Evolutionary conservation across 2,113 vertebrate species (phyloP), one percentile per base, ranked within the genome.

Genomic region (Cyanistes caeruleus): DNA sequence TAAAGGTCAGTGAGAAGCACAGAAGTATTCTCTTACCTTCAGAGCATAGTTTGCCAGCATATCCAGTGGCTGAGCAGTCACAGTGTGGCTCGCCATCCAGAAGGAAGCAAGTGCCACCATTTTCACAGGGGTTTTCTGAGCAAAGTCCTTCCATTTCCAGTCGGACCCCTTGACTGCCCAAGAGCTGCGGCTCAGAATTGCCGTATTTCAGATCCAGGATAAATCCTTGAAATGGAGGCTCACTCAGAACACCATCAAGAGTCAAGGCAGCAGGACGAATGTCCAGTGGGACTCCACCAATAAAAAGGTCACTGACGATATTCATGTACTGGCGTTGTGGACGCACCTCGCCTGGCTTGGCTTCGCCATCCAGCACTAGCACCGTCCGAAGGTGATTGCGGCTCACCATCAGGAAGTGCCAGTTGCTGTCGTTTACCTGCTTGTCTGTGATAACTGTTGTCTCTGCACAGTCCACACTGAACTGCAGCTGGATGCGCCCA

Each of bases 401-500:
- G 98, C 99, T 99, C 92, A 99, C 88, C 97, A 98, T 98, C 27
- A 99, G 98, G 63, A 99, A 99, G 96, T 99, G 99, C 99, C 99
- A 99, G 97, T 97, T 98, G 97, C 99, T 99, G 94, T 99, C 99
- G 0, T 99, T 98, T 79, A 99, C 99, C 97, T 95, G 98, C 79
- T 98, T 99, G 70, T 98, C 97, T 6, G 99, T 98, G 84, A 97
- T 70, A 78, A 99, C 97, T 3, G 98, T 96, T 15, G 98, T 99
- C 97, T 99, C 99, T 0, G 99, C 99, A 28, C 99, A 99, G 98
- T 99, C 99, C 87, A 99, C 98, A 28, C 99, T 99, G 95, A 99
- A 98, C 60, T 97, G 98, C 20, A 99, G 98, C 95, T 99, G 99
- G 90, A 99, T 97, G 12, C 97, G 98, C 41, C 99, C 99, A 22